Evolutionary conservation across 2,113 vertebrate species (phyloP), one percentile per base, ranked within the genome.

Genomic region (Clarias gariepinus): DNA sequence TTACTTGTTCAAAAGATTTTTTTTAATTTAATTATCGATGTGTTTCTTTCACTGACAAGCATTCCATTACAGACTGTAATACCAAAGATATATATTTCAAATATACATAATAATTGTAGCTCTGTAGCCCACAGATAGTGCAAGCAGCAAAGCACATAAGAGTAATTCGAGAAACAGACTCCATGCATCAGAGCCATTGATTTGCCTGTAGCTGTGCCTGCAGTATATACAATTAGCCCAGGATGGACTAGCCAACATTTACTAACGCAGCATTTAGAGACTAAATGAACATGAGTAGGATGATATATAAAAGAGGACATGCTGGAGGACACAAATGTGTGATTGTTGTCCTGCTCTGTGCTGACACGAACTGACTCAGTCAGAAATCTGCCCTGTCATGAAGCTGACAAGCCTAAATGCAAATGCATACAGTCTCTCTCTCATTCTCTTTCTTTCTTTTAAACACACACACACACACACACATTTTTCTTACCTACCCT

Each of bases 291-390:
- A 64, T 7, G 23, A 80, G 64, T 28, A 78, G 58, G 63, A 80
- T 11, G 30, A 66, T 61, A 33, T 55, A 52, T 69, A 68, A n/a
- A 57, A 66, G 12, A 80, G 53, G 68, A 53, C 83, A 58, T 55
- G 36, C 53, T 82, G 79, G 28, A 64, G 23, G 66, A 74, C 69
- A 76, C 21, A 33, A 63, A 84, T 82, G 82, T 78, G 81, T 64
- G 61, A 85, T 85, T 41, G 61, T 81, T 73, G 68, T 81, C 57
- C 87, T 81, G 82, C 66, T 86, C 81, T 61, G 77, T 89, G 23
- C 76, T 91, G 90, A 93, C 88, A 47, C 86, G 94, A 92, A 94
- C 87, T 93, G 93, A 93, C 88, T 91, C 91, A 91, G 88, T 91
- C 73, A 84, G 87, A 92, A 92, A 94, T 94, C 88, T 77, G 21